phyloP scores from a whole-genome alignment of 2,797 vertebrate species.

The Enteromius radiatus region DNA sequence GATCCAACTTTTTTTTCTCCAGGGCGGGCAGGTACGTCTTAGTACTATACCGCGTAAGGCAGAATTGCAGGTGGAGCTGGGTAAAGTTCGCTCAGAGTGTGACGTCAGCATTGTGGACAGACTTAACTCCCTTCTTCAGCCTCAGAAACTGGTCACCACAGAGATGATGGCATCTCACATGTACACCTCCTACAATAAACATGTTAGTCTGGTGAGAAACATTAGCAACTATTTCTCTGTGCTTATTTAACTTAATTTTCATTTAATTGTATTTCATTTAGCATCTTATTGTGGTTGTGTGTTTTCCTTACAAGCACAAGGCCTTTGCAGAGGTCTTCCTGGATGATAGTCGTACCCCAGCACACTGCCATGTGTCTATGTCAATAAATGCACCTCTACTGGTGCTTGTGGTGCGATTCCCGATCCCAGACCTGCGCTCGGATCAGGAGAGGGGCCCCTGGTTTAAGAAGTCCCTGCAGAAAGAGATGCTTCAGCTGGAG shows the following conservation, averaged over 20 bases:
- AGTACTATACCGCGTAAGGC: conserved; percentile 92
- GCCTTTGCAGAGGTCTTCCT: conserved; percentile 97
- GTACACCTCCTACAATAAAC: conserved; percentile 96
- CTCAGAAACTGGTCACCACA: conserved; percentile 90
- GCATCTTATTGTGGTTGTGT: conserved; percentile 11
- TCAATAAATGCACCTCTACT: conserved; percentile 86
- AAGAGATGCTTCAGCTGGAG: conserved; percentile 89
- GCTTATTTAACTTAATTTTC: background rate
- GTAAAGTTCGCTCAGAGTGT: conserved; percentile 84
- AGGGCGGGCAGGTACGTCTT: conserved; percentile 93
- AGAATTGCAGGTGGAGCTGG: conserved; percentile 90
- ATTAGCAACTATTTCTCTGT: background rate
- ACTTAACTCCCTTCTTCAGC: conserved; percentile 95
- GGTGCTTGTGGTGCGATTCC: conserved; percentile 90
- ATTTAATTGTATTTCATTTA: background rate
- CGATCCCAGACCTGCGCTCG: conserved; percentile 95
- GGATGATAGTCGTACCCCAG: conserved; percentile 89
- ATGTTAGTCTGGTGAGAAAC: conserved; percentile 88
- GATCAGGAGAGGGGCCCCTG: conserved; percentile 97
- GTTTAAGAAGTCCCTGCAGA: conserved; percentile 98
- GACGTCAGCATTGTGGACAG: conserved; percentile 98
- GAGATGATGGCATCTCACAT: conserved; percentile 99
- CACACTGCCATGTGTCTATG: conserved; percentile 86
- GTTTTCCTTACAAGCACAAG: conserved; percentile 84
- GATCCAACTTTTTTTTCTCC: background rate